A percentile compares a stretch with the other conserved stretches of the same genome.
phyloP scores from a whole-genome alignment of 2,888 invertebrate genomes.

The Meteorus cinctellus region DNA sequence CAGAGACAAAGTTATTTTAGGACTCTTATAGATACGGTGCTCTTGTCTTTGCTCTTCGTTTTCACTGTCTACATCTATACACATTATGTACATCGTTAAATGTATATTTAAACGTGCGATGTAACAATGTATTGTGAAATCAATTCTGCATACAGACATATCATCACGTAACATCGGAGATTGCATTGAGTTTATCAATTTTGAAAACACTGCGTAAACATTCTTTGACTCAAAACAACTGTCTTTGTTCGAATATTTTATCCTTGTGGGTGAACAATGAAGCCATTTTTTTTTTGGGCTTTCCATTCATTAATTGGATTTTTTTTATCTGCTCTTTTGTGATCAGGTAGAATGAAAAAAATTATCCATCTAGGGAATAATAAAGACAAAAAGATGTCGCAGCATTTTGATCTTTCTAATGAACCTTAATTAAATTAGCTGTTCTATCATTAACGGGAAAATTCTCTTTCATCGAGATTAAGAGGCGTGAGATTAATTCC shows the following conservation, averaged over 20 bases:
- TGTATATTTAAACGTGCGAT: neutral
- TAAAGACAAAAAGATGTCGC: neutral
- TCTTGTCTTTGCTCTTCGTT: neutral
- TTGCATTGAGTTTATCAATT: slow-evolving; percentile 1
- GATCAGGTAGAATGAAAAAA: neutral
- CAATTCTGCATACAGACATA: neutral
- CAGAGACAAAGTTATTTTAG: slow-evolving; percentile 51
- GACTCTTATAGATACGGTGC: slow-evolving; percentile 28
- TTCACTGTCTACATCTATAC: neutral
- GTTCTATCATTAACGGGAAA: slow-evolving; percentile 23
- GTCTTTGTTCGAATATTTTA: neutral
- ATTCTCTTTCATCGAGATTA: slow-evolving; percentile 50
- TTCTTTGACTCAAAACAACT: neutral
- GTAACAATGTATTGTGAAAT: neutral
- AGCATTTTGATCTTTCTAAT: slow-evolving; percentile 43
- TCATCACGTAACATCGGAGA: neutral
- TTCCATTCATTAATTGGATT: neutral
- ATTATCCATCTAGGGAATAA: neutral
- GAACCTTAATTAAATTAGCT: slow-evolving; percentile 50
- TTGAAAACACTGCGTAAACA: too few species aligned
- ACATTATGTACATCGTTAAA: neutral
- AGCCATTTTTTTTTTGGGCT: neutral
- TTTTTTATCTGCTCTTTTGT: neutral
- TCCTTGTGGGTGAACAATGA: neutral
- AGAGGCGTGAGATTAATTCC: slow-evolving; percentile 51